These are phyloP conservation scores for Cichladusa arquata DNA, from an alignment of 2,113 vertebrate genomes.

Conservation along the genomic window DNA sequence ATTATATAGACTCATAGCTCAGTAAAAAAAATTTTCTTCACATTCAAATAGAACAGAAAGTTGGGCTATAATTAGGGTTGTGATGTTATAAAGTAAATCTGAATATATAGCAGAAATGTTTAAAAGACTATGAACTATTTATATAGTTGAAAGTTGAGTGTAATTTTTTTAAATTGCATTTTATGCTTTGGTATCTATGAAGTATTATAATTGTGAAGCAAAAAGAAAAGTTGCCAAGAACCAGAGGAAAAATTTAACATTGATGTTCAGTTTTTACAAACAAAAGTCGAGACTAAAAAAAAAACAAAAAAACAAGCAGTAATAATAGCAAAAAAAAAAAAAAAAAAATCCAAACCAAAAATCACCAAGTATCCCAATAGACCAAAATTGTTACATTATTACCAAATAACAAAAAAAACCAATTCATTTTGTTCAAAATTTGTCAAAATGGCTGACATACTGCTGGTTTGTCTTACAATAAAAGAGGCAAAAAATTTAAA, in stretches of 20 bases:
- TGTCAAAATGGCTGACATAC: not conserved
- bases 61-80: not conserved
- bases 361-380: not conserved
- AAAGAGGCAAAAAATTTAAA: not conserved
- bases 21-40: not conserved
- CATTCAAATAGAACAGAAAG: not conserved
- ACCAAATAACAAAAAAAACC: fast-evolving
- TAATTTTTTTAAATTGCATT: not conserved
- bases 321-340: not conserved
- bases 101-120: not conserved
- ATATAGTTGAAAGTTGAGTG: not conserved
- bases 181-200: not conserved
- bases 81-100: not conserved
- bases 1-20: not conserved
- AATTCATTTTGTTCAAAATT: not conserved
- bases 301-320: not conserved
- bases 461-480: not conserved
- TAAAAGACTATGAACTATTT: not conserved
- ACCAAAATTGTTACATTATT: not conserved
- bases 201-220: not conserved
- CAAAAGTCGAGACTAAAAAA: not conserved
- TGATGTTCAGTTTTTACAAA: not conserved
- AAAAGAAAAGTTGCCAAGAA: not conserved
- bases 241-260: not conserved
- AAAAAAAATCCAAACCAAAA: too few relatives aligned